Evolutionary conservation across 2,113 vertebrate species (phyloP), one percentile per base, ranked within the genome.

Genomic region (Paratilapia polleni): DNA sequence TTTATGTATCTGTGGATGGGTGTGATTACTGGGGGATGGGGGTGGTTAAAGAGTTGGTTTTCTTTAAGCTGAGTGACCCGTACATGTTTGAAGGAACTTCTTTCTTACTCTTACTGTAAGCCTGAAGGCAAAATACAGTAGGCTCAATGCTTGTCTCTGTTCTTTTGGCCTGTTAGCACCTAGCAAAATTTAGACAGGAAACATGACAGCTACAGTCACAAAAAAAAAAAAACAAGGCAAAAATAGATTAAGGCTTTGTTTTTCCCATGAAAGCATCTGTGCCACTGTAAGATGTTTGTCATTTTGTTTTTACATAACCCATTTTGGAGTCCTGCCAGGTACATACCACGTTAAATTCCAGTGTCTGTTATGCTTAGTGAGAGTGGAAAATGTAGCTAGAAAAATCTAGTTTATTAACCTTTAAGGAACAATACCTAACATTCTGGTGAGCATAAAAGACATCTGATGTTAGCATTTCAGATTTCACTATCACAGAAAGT

Each of bases 1-100:
- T 83, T 54, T 74, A 54, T 77, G 76, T 82, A 77, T 92, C 81
- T 87, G 88, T 89, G 78, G 38, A 56, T 73, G 41, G 57, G n/a
- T 10, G 28, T 43, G 59, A 43, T 36, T 61, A 6, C 11, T 24
- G 38, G 26, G 41, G 68, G 14, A 13, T 13, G 34, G n/a, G 9
- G 26, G 58, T 38, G 12, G 26, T 3, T 22, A 58, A 47, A 43
- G 26, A 63, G 13, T 13, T 59, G 64, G 58, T 34, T 82, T 78
- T 36, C 47, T 82, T 79, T 15, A 59, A 49, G 54, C 41, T 0
- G 26, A 70, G 14, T 54, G 59, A 14, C 38, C 43, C 9, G 2
- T 24, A 31, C 41, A 60, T 20, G 26, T 52, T 73, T 54, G 52
- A 26, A 28, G 43, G 68, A 34, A 52, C 49, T 6, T 7, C 49